These are phyloP conservation scores for Alosa alosa DNA, from an alignment of 2,113 vertebrate genomes.

Conservation along the genomic window DNA sequence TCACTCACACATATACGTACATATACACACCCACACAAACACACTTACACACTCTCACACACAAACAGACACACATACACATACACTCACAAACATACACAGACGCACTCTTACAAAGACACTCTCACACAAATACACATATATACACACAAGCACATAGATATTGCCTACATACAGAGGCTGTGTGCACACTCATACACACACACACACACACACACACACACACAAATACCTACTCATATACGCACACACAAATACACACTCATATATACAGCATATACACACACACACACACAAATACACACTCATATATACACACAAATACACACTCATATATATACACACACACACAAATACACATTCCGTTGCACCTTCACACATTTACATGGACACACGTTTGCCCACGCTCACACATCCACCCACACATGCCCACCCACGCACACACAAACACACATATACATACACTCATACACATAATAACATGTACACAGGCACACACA, in stretches of 20 bases:
- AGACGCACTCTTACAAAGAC: background rate
- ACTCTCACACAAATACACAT: background rate
- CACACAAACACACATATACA: background rate
- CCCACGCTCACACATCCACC: constrained; percentile 7
- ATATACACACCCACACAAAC: background rate
- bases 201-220: background rate
- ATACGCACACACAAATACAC: background rate
- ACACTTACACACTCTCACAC: background rate
- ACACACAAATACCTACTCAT: too few species aligned
- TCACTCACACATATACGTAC: background rate
- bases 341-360: background rate
- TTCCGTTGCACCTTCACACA: background rate
- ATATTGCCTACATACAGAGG: background rate
- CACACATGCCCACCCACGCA: background rate
- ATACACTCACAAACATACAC: background rate
- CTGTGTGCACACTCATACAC: background rate
- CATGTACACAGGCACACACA: background rate
- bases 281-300: background rate
- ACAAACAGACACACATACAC: background rate
- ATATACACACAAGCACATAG: background rate
- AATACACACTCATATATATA: too few species aligned
- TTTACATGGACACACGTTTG: constrained; percentile 30
- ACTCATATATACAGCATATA: too few species aligned
- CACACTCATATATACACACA: background rate
- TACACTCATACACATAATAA: background rate